Evolutionary conservation across 2,888 invertebrate species (phyloP).

Genomic region (Nephrotoma flavescens): DNA sequence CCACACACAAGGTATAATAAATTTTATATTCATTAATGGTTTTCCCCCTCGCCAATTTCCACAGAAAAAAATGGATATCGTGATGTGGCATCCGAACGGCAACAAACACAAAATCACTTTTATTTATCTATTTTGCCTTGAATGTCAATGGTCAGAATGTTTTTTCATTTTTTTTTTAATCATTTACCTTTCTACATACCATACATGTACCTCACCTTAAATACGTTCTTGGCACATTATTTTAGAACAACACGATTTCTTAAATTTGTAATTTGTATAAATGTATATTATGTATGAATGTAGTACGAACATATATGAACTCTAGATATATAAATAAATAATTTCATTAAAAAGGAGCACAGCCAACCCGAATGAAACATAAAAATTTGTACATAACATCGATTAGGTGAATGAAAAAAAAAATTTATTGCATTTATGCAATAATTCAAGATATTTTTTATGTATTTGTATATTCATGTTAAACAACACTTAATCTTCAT

Average conservation of each 20-base stretch:
- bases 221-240: not conserved
- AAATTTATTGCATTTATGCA: not conserved
- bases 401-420: not conserved
- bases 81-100: not conserved
- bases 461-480: not conserved
- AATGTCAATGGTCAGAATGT: not conserved
- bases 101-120: not conserved
- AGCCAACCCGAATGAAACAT: not conserved
- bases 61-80: not conserved
- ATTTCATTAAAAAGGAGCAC: not conserved
- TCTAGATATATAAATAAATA: not conserved
- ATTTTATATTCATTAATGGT: not conserved
- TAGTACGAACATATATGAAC: no score
- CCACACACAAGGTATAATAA: not conserved
- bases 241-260: not conserved
- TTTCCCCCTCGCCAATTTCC: not conserved
- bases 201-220: not conserved
- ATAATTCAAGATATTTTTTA: not conserved
- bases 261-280: not conserved
- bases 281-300: not conserved
- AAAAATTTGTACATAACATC: not conserved
- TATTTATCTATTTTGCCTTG: not conserved
- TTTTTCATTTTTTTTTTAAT: not conserved
- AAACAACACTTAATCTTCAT: not conserved
- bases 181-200: not conserved